phyloP scores from a whole-genome alignment of 2,797 vertebrate genomes.

The Smutsia gigantea region DNA sequence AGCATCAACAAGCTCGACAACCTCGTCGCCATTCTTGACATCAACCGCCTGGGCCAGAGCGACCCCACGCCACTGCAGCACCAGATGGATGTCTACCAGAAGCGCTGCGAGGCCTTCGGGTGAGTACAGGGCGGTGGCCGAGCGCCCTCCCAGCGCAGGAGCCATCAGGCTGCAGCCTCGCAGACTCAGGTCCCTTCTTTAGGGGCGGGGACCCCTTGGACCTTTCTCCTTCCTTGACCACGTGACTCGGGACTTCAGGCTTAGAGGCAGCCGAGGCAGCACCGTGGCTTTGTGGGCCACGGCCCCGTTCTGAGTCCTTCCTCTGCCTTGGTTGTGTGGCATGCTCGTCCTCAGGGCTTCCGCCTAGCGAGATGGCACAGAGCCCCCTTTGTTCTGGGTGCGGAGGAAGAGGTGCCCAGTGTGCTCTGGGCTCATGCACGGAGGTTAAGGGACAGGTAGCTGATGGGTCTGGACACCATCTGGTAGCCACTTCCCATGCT shows the following conservation, averaged over 20 bases:
- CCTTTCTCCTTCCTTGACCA: neutral
- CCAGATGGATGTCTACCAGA: slow-evolving; percentile 95
- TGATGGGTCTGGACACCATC: neutral
- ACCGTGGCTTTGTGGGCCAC: neutral
- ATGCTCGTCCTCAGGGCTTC: neutral
- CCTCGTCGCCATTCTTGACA: slow-evolving; percentile 95
- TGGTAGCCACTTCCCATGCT: no score
- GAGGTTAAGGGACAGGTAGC: neutral
- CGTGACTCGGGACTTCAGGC: neutral
- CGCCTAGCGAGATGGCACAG: fast-evolving
- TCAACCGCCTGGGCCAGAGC: slow-evolving; percentile 97
- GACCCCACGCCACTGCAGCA: slow-evolving; percentile 96
- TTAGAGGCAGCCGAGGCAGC: neutral
- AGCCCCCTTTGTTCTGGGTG: neutral
- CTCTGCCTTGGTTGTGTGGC: neutral
- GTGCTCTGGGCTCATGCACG: neutral
- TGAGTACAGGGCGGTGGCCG: slow-evolving; percentile 72
- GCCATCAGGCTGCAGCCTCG: neutral
- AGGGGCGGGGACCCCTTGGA: no score
- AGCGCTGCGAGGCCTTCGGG: slow-evolving; percentile 97
- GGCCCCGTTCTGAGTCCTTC: neutral
- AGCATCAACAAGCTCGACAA: slow-evolving; percentile 97
- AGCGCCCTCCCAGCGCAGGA: fast-evolving
- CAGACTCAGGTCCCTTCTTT: no score
- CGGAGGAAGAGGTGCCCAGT: no score